Conservation (phyloP, 2,888 invertebrate species). For the Anoplius nigerrimus region DNA sequence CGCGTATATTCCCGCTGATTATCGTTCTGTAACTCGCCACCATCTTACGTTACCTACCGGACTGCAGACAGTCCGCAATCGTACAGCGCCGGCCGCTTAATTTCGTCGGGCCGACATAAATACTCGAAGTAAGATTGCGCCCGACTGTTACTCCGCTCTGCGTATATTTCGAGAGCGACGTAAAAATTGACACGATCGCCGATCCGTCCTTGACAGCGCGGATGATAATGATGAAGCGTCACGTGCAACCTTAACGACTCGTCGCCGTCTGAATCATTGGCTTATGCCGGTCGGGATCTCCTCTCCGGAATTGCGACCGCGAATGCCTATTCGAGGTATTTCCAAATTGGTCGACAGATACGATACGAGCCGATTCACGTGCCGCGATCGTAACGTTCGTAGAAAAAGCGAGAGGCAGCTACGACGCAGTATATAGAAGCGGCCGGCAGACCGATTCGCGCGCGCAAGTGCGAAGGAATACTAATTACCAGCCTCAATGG, state of each 20-base stretch:
- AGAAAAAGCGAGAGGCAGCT: no score
- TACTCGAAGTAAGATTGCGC: no score
- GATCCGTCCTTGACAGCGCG: slow-evolving; percentile 48
- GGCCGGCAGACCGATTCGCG: no score
- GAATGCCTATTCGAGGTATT: slow-evolving; percentile 43
- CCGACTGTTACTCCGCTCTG: background rate
- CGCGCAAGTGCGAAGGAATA: background rate
- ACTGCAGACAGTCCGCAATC: no score
- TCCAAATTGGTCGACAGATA: slow-evolving; percentile 27
- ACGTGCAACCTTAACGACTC: slow-evolving; percentile 42
- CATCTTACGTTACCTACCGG: no score
- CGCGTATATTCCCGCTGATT: no score
- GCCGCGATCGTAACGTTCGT: background rate
- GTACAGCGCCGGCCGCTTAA: no score
- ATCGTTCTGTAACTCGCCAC: no score
- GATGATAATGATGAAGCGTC: slow-evolving; percentile 59
- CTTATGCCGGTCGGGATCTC: slow-evolving; percentile 40
- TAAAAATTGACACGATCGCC: slow-evolving; percentile 20
- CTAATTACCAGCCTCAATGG: background rate
- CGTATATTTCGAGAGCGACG: background rate
- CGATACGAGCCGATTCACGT: slow-evolving; percentile 9
- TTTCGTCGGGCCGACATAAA: no score
- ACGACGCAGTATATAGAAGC: no score
- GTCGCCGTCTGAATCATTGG: slow-evolving; percentile 53
- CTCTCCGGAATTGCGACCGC: slow-evolving; percentile 40